These are phyloP conservation scores for Amphiprion clarkii DNA, from an alignment of 2,797 vertebrate genomes.

Conservation along the genomic window DNA sequence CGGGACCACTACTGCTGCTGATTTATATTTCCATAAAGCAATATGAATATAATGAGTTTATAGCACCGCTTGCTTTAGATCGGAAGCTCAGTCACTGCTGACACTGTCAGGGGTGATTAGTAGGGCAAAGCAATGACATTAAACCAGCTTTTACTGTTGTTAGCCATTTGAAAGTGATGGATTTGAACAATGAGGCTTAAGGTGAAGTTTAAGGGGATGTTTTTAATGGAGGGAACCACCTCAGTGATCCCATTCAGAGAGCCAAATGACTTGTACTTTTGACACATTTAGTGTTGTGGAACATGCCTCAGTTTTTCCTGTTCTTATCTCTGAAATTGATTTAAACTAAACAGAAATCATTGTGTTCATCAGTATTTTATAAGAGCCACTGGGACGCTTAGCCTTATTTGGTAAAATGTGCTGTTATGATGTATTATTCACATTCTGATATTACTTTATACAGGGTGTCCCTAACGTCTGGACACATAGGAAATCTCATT, in stretches of 20 bases:
- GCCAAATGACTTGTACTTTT: background rate
- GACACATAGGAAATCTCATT: too few species aligned
- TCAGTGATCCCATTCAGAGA: background rate
- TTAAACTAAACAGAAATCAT: too few species aligned
- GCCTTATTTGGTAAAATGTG: too few species aligned
- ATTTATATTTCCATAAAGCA: constrained; percentile 75
- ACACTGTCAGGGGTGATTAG: constrained; percentile 40
- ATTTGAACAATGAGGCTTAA: constrained; percentile 14
- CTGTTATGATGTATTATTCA: too few species aligned
- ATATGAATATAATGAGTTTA: constrained; percentile 70
- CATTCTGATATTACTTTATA: too few species aligned
- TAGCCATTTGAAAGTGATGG: constrained; percentile 36
- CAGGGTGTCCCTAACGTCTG: too few species aligned
- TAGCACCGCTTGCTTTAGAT: constrained; percentile 51
- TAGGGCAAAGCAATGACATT: background rate
- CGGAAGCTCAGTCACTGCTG: constrained; percentile 34
- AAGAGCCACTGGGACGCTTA: too few species aligned
- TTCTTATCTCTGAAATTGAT: background rate
- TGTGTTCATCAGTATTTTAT: too few species aligned
- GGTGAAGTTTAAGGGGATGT: constrained; percentile 1
- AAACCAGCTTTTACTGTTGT: constrained; percentile 28
- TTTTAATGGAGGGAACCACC: background rate
- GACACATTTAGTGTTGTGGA: too few species aligned
- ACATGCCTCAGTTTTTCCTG: background rate
- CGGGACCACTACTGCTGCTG: constrained; percentile 48